Evolutionary conservation across 37 sponge, comb jelly and placozoan species (phyloP).

Genomic region (Geodia barretti): DNA sequence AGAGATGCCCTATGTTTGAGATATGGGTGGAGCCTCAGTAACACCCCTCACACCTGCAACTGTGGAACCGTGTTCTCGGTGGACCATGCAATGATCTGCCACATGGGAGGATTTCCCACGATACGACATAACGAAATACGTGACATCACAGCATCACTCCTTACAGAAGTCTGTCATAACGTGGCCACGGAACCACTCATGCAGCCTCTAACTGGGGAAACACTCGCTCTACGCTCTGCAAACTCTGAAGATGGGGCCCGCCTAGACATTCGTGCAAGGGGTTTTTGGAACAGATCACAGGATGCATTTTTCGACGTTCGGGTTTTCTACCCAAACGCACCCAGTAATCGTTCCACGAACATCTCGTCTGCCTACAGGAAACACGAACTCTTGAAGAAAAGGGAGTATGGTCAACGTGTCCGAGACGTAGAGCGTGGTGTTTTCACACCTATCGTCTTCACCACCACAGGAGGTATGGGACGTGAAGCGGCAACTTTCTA

Average conservation of each 20-base stretch:
- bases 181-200: conserved; percentile 34
- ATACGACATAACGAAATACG: conserved; percentile 41
- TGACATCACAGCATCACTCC: conserved; percentile 37
- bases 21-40: conserved; percentile 29
- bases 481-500: conserved; percentile 19
- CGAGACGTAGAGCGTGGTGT: conserved; percentile 33
- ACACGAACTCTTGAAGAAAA: conserved; percentile 3
- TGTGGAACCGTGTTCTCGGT: conserved; percentile 37
- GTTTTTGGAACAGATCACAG: conserved; percentile 25
- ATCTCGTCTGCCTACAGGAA: conserved; percentile 19
- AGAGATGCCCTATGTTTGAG: conserved; percentile 42
- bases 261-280: conserved; percentile 27
- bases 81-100: conserved; percentile 18
- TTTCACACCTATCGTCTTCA: conserved; percentile 46
- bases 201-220: conserved; percentile 33
- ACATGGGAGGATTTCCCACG: conserved; percentile 35
- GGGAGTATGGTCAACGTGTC: conserved; percentile 17
- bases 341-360: conserved; percentile 14
- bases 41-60: conserved; percentile 23
- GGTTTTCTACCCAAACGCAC: conserved; percentile 49
- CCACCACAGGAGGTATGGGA: conserved; percentile 34
- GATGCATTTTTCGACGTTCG: conserved; percentile 47
- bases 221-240: background rate
- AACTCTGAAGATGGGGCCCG: conserved; percentile 28
- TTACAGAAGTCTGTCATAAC: conserved; percentile 44